phyloP scores from a whole-genome alignment of 2,113 vertebrate species.

The Psilopogon haemacephalus region DNA sequence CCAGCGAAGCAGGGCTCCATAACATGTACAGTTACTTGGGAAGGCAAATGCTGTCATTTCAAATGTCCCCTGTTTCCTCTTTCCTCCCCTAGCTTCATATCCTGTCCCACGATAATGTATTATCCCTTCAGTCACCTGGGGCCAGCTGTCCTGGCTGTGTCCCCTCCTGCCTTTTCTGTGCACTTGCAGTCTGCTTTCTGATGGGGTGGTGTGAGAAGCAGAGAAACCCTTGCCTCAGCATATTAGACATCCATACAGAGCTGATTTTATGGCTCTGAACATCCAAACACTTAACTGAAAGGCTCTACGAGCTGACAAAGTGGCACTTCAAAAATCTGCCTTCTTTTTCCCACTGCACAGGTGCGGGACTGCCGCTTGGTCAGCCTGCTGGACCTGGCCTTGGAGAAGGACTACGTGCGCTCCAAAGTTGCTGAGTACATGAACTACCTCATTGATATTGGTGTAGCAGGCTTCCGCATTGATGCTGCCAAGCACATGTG shows the following conservation, averaged over 20 bases:
- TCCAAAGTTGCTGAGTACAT: slow-evolving; percentile 73
- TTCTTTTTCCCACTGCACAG: neutral
- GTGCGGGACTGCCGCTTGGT: neutral
- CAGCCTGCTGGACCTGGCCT: slow-evolving; percentile 79
- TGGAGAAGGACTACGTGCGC: slow-evolving; percentile 84
- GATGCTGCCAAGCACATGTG: slow-evolving; percentile 94
- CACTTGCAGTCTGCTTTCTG: neutral
- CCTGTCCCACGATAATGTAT: neutral
- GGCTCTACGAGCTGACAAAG: neutral
- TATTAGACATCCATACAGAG: neutral
- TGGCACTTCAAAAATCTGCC: neutral
- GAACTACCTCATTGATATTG: slow-evolving; percentile 85
- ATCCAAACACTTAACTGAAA: neutral
- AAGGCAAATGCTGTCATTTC: neutral
- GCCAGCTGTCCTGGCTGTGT: neutral
- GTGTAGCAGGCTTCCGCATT: slow-evolving; percentile 90
- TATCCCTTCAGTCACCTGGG: neutral
- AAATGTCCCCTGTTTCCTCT: neutral
- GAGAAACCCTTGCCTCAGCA: neutral
- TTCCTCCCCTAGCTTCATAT: neutral
- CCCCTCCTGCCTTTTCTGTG: neutral
- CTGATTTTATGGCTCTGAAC: neutral
- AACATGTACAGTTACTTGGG: neutral
- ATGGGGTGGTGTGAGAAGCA: neutral
- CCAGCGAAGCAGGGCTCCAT: neutral